Percentiles rank a stretch among this genome's conserved stretches.
These are phyloP conservation scores for Diadumene lineata DNA, from an alignment of 92 coral and sea anemone species.

Conservation along the genomic window DNA sequence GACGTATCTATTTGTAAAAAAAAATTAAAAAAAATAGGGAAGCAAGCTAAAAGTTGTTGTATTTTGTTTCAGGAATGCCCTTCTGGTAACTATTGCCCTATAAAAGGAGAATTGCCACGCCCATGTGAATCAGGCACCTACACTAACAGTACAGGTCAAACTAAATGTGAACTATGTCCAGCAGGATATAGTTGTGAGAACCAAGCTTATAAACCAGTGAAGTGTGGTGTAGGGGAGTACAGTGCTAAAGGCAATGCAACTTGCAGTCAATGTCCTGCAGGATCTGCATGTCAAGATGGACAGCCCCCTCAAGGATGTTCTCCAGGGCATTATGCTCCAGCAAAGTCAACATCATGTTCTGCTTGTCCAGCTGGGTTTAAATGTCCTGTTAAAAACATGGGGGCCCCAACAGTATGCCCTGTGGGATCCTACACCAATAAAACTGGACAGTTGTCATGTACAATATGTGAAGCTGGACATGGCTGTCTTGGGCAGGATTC, in stretches of 20 bases:
- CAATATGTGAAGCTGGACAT: constrained; percentile 88
- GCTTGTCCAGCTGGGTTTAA: constrained; percentile 75
- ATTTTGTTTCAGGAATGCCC: constrained; percentile 73
- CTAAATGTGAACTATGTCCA: constrained; percentile 78
- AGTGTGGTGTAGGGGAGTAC: constrained; percentile 70
- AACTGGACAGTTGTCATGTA: constrained; percentile 72
- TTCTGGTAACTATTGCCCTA: constrained; percentile 79
- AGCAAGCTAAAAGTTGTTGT: not conserved
- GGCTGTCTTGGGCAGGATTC: constrained; percentile 70
- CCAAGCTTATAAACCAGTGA: constrained; percentile 72
- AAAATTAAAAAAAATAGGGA: no score
- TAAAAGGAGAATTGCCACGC: constrained; percentile 66
- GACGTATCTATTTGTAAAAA: no score
- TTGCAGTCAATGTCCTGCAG: constrained; percentile 83
- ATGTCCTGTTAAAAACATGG: constrained; percentile 76
- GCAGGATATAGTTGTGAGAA: constrained; percentile 85
- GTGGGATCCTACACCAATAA: constrained; percentile 82
- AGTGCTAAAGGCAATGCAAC: constrained; percentile 83
- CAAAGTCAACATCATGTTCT: constrained; percentile 54
- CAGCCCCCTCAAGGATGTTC: constrained; percentile 71
- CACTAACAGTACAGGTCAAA: constrained; percentile 78
- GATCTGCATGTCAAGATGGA: constrained; percentile 80
- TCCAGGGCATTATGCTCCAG: constrained; percentile 59
- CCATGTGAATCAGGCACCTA: constrained; percentile 92
- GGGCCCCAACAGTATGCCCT: constrained; percentile 79